Evolutionary conservation across 64 coral and sea anemone genomes (phyloP), one percentile per base, ranked within the genome.

Genomic region (Hydrozoanthus tunicans): DNA sequence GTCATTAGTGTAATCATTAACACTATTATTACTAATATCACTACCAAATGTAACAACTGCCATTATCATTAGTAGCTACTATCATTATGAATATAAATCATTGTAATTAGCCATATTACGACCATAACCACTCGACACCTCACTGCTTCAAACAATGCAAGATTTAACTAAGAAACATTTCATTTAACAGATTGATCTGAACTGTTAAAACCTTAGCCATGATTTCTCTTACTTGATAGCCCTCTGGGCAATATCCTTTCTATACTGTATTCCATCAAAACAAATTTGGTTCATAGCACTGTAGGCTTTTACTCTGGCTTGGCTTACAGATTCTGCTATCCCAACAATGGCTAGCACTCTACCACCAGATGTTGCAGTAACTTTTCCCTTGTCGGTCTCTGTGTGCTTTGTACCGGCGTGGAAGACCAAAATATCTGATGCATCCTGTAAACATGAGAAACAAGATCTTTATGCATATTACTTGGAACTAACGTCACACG

Each of bases 161-260:
- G 32, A 43, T 43, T 43, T 43, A 43, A 43, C 32, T 43, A 43
- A 43, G 2, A 43, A 43, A 43, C 32, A 1, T 43, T 43, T 43
- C 2, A 2, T 43, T 2, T 43, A 43, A 43, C 32, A 43, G 32
- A 43, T 43, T 43, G 32, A 43, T 43, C 32, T 2, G 32, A 43
- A 43, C 32, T 43, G 2, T 43, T 43, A 43, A 43, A 43, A 43
- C 32, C 32, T 43, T 43, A 43, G 53, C 53, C 53, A 77, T 3
- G 23, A 20, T 1, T 77, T 81, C 25, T 56, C 69, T 73, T 91
- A 95, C 91, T 71, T 91, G 59, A 77, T 83, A 64, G 89, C 77
- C n/a, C 90, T 93, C 3, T 86, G 51, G 9, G 93, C 96, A 83
- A 98, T 98, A 56, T 98, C 96, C 71, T 75, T 98, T 83, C 96